Evolutionary conservation across 1,140 invertebrate species (phyloP), one percentile per base, ranked within the genome.

Genomic region (Trachymyrmex cornetzi): DNA sequence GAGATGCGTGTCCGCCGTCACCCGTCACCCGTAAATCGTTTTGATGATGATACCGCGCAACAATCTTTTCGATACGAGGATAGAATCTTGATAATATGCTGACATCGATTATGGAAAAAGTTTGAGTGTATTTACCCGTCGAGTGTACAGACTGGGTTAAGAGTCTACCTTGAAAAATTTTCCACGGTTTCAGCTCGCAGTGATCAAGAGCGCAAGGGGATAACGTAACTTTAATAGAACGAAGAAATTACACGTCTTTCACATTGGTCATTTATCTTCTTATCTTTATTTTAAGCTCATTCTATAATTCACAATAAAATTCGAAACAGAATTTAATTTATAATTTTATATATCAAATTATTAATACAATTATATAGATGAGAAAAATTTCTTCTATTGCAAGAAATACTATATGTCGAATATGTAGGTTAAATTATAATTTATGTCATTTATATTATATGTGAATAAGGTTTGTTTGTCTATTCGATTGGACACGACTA

Each of bases 91-190:
- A 81, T 55, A 53, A 9, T 19, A 9, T 19, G 14, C n/a, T 48
- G 64, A 81, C 27, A 24, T 67, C n/a, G 59, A 77, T 77, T 48
- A 19, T 34, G 64, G 16, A n/a, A 38, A 30, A 24, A 69, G 27
- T 53, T 66, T 16, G 11, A 75, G 34, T 38, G 34, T 77, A 77
- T 63, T 44, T 30, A 30, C 16, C 12, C 5, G 27, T n/a, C 44
- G 61, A 66, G 12, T 30, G 38, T 34, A 64, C 27, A 79, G 19
- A n/a, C 24, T 66, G 38, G 77, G 77, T 57, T 30, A 66, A 64
- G 44, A 11, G 44, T 30, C 19, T 34, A 77, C 22, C 9, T 7
- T 7, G 16, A 34, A 53, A 53, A 9, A 30, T 79, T 48, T 66
- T 22, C 16, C 19, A 30, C 1, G 16, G 0, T 75, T 57, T 38